Evolutionary conservation across 2,113 vertebrate species (phyloP).

Genomic region (Catharus minimus): DNA sequence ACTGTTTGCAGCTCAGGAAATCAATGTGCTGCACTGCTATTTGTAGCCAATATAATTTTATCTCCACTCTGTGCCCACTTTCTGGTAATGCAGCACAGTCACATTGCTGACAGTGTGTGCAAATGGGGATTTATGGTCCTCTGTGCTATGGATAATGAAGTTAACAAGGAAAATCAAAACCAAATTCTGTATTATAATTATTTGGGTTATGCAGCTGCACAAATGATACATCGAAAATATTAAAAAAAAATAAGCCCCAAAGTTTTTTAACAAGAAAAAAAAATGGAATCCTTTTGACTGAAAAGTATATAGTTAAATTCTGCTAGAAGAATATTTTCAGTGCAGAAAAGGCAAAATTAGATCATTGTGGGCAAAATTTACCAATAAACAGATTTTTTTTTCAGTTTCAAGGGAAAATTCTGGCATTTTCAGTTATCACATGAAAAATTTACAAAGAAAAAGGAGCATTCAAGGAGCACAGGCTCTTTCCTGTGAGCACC

Average conservation of each 20-base stretch:
- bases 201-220: not conserved
- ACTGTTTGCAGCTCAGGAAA: not conserved
- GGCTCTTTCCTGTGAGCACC: not conserved
- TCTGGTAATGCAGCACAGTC: not conserved
- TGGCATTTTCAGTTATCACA: not conserved
- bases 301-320: not conserved
- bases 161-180: not conserved
- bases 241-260: not conserved
- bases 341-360: not conserved
- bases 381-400: not conserved
- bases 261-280: not conserved
- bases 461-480: not conserved
- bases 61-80: not conserved
- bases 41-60: slow-evolving; percentile 10
- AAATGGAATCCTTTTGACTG: not conserved
- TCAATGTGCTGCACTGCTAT: not conserved
- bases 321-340: not conserved
- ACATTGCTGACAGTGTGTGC: not conserved
- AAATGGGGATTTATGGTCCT: not conserved
- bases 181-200: not conserved
- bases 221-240: not conserved
- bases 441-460: not conserved
- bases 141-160: not conserved
- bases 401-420: not conserved
- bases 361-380: not conserved